A percentile compares a stretch with the other conserved stretches of the same genome.
These are phyloP conservation scores for Actenoides hombroni DNA, from an alignment of 2,113 vertebrate species.

Conservation along the genomic window DNA sequence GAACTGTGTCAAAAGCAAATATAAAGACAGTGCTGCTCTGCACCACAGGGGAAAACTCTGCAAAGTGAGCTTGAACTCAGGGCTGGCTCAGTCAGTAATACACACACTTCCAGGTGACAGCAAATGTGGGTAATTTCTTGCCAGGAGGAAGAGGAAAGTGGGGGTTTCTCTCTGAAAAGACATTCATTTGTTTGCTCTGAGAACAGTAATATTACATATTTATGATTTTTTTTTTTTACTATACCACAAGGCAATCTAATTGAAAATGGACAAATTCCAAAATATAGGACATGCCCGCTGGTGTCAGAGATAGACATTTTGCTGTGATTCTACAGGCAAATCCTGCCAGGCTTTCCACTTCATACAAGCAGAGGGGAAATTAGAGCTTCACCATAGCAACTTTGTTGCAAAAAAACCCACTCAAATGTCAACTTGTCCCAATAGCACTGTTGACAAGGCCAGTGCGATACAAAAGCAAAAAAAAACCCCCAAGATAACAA, in stretches of 20 bases:
- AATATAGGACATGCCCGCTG: background rate
- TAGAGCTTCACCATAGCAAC: slow-evolving; percentile 57
- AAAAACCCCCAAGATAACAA: background rate
- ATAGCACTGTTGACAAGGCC: background rate
- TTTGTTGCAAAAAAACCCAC: slow-evolving; percentile 11
- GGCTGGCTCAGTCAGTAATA: background rate
- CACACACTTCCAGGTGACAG: background rate
- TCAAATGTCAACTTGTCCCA: slow-evolving; percentile 53
- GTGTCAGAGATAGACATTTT: background rate
- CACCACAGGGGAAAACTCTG: background rate
- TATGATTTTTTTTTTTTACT: background rate
- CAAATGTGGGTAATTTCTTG: background rate
- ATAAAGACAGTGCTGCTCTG: background rate
- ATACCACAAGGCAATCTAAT: background rate
- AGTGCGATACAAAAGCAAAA: background rate
- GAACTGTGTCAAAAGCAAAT: slow-evolving; percentile 47
- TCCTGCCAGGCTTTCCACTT: background rate
- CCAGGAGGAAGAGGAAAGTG: background rate
- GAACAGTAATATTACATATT: background rate
- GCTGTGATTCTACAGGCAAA: background rate
- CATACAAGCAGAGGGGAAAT: background rate
- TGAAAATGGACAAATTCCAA: background rate
- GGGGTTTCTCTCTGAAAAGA: background rate
- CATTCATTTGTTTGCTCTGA: background rate
- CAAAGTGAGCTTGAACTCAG: slow-evolving; percentile 5